Conservation (phyloP, 1,140 invertebrate species). For the Solen grandis region DNA sequence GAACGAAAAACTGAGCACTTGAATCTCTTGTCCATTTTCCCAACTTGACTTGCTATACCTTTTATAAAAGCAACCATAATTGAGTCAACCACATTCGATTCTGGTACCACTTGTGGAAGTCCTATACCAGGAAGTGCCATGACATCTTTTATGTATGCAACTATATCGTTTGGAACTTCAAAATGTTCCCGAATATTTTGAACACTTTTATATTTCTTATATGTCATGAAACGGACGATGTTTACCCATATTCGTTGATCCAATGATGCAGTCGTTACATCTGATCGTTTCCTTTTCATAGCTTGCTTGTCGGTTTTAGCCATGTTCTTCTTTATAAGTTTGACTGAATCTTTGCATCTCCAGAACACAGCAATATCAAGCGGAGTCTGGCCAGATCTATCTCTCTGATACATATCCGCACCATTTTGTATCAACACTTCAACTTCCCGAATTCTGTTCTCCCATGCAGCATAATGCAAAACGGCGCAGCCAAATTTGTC, state of each 20-base stretch:
- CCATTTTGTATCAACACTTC: background rate
- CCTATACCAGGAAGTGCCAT: background rate
- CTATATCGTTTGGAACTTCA: background rate
- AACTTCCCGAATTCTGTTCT: background rate
- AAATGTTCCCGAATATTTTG: too few species aligned
- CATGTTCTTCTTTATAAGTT: too few species aligned
- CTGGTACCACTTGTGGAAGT: background rate
- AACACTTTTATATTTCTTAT: too few species aligned
- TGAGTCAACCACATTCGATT: background rate
- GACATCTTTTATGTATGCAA: background rate
- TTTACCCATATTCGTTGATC: too few species aligned
- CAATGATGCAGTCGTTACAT: too few species aligned
- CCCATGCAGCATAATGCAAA: conserved; percentile 1
- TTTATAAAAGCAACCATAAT: background rate
- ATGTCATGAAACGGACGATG: too few species aligned
- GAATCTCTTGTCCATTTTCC: background rate
- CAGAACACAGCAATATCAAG: too few species aligned
- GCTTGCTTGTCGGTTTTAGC: too few species aligned
- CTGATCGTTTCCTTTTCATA: too few species aligned
- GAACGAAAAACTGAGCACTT: conserved; percentile 1
- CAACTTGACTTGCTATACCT: background rate
- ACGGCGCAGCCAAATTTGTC: conserved; percentile 1
- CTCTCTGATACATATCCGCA: background rate
- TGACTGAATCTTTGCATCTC: too few species aligned
- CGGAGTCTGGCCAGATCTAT: background rate